Conservation (phyloP, 2,797 vertebrate genomes). For the Clarias laeviceps region DNA sequence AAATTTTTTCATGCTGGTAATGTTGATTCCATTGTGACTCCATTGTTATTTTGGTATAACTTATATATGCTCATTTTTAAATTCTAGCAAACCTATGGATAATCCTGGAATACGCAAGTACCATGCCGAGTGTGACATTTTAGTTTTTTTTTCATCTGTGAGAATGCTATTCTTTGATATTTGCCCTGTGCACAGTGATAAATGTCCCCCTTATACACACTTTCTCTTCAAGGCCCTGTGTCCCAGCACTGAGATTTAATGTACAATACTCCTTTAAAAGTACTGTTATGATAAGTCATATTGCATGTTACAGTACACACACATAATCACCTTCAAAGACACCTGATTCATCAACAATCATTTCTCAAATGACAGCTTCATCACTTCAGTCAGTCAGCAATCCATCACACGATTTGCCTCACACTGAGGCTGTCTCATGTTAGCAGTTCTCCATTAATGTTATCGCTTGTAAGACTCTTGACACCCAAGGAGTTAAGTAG, state of each 20-base stretch:
- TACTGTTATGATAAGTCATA: conserved; percentile 1
- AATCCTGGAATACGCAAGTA: not conserved
- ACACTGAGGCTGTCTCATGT: conserved; percentile 46
- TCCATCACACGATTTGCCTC: conserved; percentile 53
- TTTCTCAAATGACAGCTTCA: conserved; percentile 25
- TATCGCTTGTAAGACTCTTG: conserved; percentile 56
- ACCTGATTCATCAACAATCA: conserved; percentile 22
- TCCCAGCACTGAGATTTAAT: conserved; percentile 12
- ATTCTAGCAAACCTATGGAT: not conserved
- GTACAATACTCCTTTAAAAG: not conserved
- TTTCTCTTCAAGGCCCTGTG: not conserved
- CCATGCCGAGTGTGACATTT: conserved; percentile 51
- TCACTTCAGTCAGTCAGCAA: conserved; percentile 43
- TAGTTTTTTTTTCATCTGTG: conserved; percentile 55
- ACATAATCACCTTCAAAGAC: conserved; percentile 4
- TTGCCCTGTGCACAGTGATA: conserved; percentile 18
- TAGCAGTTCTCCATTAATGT: conserved; percentile 58
- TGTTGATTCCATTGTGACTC: not conserved
- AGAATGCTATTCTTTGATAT: conserved; percentile 48
- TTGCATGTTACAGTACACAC: not conserved
- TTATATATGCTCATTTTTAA: not conserved
- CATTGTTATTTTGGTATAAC: not conserved
- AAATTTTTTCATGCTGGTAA: not conserved
- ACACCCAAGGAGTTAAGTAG: conserved; percentile 76
- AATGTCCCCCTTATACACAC: not conserved